Evolutionary conservation across 2,797 vertebrate species (phyloP), one percentile per base, ranked within the genome.

Genomic region (Manis crassicaudata): DNA sequence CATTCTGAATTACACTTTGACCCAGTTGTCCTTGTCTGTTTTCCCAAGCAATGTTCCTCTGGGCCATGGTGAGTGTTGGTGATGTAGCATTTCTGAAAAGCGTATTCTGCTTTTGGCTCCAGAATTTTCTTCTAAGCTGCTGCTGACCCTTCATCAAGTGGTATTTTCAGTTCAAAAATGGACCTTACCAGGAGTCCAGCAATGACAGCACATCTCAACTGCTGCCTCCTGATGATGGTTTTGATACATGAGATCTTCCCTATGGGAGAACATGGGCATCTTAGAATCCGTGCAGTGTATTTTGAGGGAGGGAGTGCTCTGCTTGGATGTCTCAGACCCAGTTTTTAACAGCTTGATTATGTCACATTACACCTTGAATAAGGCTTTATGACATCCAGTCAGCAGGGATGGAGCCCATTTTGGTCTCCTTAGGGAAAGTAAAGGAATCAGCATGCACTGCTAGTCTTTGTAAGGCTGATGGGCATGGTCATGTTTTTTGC

Each of bases 41-140:
- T 84, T 70, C 72, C 75, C 7, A 5, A 84, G 67, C 37, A 13
- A 1, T 12, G 21, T 29, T n/a, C 72, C 17, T 76, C 70, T 25
- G 60, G 4, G 21, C n/a, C 25, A 2, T 0, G 21, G 60, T 40
- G 46, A 40, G 58, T 0, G 0, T 29, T 37, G 81, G 18, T 20
- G 52, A 9, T 3, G 10, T 18, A 32, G 37, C 29, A 4, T 90
- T 90, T 63, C 58, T 50, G 63, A 37, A 85, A 89, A 89, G 83
- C 14, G 8, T 25, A 11, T 70, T 62, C 65, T 17, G 1, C 27
- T 46, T 29, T 62, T 2, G 63, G 40, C 43, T 91, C 73, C 68
- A 79, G 83, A 86, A 79, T 58, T 82, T 90, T n/a, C 52, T 79
- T 37, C 88, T 63, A 52, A 63, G 77, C 25, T 65, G 56, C 62